Evolutionary conservation across 2,113 vertebrate species (phyloP).

Genomic region (Aplodontia rufa): DNA sequence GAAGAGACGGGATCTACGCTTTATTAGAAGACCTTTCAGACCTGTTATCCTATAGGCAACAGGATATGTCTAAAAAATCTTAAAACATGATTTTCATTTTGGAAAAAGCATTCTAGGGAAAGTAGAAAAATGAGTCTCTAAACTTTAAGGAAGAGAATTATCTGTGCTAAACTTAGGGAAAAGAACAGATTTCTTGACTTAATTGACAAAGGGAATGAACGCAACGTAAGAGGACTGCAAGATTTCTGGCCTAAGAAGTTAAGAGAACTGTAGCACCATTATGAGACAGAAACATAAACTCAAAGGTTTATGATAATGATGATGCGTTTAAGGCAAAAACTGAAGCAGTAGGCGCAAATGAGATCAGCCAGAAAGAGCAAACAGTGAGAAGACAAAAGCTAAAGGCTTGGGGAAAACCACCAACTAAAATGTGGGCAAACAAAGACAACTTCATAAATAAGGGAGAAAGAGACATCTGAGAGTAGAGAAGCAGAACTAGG

Average conservation of each 20-base stretch:
- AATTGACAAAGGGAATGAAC: background rate
- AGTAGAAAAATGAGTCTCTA: conserved; percentile 1
- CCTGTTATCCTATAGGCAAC: background rate
- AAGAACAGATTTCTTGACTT: background rate
- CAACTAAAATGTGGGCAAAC: background rate
- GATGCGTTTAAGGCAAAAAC: background rate
- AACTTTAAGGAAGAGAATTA: conserved; percentile 9
- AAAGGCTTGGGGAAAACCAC: background rate
- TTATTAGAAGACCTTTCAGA: conserved; percentile 35
- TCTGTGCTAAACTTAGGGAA: background rate
- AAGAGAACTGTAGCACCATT: background rate
- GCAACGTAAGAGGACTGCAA: background rate
- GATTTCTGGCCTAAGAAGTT: background rate
- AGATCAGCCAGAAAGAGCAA: background rate
- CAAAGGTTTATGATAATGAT: background rate
- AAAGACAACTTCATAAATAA: background rate
- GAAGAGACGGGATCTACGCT: background rate
- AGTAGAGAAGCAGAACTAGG: background rate
- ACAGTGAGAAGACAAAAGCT: background rate
- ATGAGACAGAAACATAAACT: background rate
- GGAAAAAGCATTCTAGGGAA: background rate
- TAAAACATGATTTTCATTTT: conserved; percentile 46
- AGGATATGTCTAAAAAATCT: background rate
- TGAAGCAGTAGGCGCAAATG: background rate
- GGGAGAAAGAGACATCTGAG: background rate